Conservation (phyloP, 2,113 vertebrate genomes). For the Axis porcinus region DNA sequence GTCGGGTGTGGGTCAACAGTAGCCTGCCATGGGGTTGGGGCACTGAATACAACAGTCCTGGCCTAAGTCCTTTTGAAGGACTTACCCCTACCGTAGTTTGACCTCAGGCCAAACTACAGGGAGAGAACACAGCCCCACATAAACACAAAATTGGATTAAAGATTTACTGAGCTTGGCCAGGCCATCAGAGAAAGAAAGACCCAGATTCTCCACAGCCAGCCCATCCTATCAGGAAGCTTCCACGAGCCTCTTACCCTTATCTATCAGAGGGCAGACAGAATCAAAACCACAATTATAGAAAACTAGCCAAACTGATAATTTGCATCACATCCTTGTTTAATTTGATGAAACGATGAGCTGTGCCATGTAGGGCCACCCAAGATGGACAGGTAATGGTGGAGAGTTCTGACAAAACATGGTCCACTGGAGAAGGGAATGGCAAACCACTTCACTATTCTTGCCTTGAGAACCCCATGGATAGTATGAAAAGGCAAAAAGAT, state of each 20-base stretch:
- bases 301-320: background rate
- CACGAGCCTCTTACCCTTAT: background rate
- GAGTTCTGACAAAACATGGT: background rate
- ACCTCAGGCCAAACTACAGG: background rate
- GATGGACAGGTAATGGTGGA: background rate
- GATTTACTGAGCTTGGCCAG: background rate
- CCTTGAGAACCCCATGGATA: background rate
- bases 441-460: background rate
- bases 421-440: background rate
- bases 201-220: background rate
- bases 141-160: background rate
- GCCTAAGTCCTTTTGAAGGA: background rate
- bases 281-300: background rate
- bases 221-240: background rate
- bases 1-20: background rate
- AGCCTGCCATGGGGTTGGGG: background rate
- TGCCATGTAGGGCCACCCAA: background rate
- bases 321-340: background rate
- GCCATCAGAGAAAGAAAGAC: background rate
- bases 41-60: background rate
- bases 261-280: background rate
- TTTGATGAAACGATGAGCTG: background rate
- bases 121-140: background rate
- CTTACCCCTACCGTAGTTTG: background rate
- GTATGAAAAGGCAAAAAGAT: background rate